phyloP scores from a whole-genome alignment of 2,797 vertebrate species.

The Passerculus sandwichensis region DNA sequence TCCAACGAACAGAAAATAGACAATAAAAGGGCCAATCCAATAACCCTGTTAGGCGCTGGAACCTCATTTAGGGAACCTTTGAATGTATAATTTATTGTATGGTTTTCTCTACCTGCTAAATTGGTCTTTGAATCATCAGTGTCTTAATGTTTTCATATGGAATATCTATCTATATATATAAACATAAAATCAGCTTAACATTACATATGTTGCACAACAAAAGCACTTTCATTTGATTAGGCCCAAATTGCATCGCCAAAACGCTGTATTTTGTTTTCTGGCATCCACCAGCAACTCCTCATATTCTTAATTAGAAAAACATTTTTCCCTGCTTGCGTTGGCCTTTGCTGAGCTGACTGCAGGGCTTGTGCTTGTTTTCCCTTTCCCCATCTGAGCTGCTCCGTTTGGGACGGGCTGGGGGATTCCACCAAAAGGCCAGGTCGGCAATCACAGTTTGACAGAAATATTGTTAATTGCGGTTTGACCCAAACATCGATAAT shows the following conservation, averaged over 20 bases:
- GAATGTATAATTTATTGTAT: neutral
- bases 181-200: neutral
- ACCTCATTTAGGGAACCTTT: neutral
- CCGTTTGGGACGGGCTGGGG: neutral
- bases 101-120: neutral
- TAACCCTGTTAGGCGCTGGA: neutral
- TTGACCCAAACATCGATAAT: neutral
- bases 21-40: neutral
- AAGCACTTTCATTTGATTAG: neutral
- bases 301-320: constrained; percentile 54
- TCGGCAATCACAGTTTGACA: neutral
- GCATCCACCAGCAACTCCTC: neutral
- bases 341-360: neutral
- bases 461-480: neutral
- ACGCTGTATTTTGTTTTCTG: neutral
- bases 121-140: neutral
- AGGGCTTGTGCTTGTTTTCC: neutral
- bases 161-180: neutral
- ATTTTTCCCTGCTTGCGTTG: neutral
- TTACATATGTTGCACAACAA: neutral
- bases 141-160: neutral
- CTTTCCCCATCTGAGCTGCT: neutral
- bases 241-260: neutral
- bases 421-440: too few relatives aligned
- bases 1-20: neutral